Conservation (phyloP, 2,113 vertebrate genomes). For the Todiramphus saurophagus region DNA sequence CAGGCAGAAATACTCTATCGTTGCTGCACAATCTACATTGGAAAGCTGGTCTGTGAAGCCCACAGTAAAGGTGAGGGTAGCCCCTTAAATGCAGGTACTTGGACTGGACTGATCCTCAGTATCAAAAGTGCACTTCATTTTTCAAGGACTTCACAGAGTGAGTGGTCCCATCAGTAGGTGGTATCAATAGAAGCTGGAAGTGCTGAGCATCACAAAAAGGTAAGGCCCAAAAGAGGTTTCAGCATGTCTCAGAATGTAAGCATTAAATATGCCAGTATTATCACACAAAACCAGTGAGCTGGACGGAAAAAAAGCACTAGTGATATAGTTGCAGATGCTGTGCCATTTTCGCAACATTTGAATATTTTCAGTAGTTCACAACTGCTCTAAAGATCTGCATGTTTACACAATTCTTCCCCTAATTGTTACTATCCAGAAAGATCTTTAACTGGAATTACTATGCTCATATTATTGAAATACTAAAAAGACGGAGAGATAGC, state of each 20-base stretch:
- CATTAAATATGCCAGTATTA: background rate
- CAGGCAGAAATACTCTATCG: background rate
- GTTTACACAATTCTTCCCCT: background rate
- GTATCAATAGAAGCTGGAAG: background rate
- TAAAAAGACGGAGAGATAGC: background rate
- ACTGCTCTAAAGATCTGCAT: background rate
- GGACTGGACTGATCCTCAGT: background rate
- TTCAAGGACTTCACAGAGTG: background rate
- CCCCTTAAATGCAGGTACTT: background rate
- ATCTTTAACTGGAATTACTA: background rate
- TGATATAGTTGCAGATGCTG: background rate
- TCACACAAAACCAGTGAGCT: background rate
- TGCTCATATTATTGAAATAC: background rate
- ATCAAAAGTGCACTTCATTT: background rate
- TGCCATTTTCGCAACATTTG: background rate
- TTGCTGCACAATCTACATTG: background rate
- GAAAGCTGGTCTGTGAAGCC: background rate
- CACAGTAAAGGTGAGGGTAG: background rate
- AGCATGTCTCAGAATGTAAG: background rate
- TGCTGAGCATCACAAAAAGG: background rate
- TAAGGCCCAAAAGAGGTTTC: background rate
- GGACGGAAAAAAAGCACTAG: background rate
- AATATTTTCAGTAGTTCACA: background rate
- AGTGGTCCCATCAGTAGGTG: rapidly evolving
- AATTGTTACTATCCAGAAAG: background rate